Evolutionary conservation across 92 coral and sea anemone genomes (phyloP).

Genomic region (Desmophyllum pertusum): DNA sequence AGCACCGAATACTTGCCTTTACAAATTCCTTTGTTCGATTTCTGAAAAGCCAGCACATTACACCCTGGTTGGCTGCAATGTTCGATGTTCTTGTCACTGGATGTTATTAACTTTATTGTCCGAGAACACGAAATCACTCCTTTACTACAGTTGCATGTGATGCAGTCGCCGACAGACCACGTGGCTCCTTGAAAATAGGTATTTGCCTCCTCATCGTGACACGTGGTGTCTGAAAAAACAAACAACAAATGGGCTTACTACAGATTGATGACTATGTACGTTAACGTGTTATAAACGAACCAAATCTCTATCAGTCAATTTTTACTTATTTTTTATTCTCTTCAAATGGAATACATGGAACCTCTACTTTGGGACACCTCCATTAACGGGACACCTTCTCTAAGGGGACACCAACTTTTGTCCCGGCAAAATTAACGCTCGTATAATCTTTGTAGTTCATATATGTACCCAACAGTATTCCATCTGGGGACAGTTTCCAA

Average conservation of each 20-base stretch:
- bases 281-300: neutral
- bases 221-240: slow-evolving; percentile 7
- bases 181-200: slow-evolving; percentile 43
- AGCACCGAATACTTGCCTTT: slow-evolving; percentile 1
- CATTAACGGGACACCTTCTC: no score
- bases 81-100: neutral
- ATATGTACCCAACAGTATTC: no score
- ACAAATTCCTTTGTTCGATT: slow-evolving; percentile 7
- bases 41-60: slow-evolving; percentile 8
- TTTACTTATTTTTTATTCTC: no score
- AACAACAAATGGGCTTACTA: neutral
- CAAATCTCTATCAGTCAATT: no score
- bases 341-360: no score
- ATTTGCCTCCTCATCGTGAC: slow-evolving; percentile 33
- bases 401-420: no score
- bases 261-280: neutral
- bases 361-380: no score
- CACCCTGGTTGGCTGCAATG: slow-evolving; percentile 4
- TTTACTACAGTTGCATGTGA: slow-evolving; percentile 17
- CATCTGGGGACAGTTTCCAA: no score
- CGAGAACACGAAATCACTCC: slow-evolving; percentile 23
- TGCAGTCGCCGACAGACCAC: slow-evolving; percentile 42
- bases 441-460: no score
- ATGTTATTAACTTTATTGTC: neutral
- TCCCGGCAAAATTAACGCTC: no score